These are phyloP conservation scores for Acestrorhynchus altus DNA, from an alignment of 2,797 vertebrate species.

Conservation along the genomic window DNA sequence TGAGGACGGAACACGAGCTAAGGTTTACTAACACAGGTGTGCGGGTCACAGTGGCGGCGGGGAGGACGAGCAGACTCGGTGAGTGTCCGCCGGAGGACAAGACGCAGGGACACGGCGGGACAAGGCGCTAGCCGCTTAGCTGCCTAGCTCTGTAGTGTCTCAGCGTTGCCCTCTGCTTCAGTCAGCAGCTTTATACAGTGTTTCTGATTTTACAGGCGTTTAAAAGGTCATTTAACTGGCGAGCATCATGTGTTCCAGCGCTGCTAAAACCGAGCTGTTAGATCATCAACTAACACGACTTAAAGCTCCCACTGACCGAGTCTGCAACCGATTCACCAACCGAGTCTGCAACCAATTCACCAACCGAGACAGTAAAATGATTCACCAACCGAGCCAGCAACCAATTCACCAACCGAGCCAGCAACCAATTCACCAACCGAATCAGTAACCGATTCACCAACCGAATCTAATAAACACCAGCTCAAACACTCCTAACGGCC, in stretches of 20 bases:
- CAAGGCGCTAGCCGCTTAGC: constrained; percentile 23
- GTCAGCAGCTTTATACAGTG: too few relatives aligned
- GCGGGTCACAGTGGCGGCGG: constrained; percentile 70
- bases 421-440: too few relatives aligned
- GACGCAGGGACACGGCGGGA: too few relatives aligned
- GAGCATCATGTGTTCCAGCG: background rate
- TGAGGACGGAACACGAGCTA: constrained; percentile 52
- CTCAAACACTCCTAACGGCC: too few relatives aligned
- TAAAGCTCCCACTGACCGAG: background rate
- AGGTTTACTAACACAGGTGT: constrained; percentile 28
- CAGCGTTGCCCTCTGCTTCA: constrained; percentile 26
- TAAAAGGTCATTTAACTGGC: too few relatives aligned
- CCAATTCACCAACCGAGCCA: too few relatives aligned
- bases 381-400: too few relatives aligned
- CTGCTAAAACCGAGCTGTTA: background rate
- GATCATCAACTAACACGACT: background rate
- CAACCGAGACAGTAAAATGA: too few relatives aligned
- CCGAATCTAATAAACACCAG: too few relatives aligned
- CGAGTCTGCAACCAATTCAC: too few relatives aligned
- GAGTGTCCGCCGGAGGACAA: constrained; percentile 61
- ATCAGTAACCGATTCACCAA: too few relatives aligned
- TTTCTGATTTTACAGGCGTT: background rate
- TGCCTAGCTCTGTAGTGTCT: background rate
- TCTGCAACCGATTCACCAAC: constrained; percentile 26
- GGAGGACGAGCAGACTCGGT: constrained; percentile 69